Evolutionary conservation across 2,797 vertebrate genomes (phyloP).

Genomic region (Helicolenus hilgendorfi): DNA sequence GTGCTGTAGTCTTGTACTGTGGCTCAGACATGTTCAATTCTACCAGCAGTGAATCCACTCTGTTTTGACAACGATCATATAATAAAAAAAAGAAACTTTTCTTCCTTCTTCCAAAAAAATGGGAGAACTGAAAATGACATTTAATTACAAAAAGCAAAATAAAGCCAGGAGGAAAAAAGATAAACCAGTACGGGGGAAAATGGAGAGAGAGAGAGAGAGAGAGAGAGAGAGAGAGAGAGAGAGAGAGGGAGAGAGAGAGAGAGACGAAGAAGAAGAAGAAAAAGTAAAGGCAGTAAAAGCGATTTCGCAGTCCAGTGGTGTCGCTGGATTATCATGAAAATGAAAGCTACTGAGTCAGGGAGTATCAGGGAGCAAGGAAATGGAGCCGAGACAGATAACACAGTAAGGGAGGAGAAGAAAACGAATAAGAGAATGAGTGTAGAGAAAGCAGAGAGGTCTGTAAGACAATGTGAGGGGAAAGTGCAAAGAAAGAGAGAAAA

Average conservation of each 20-base stretch:
- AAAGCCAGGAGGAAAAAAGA: slow-evolving; percentile 89
- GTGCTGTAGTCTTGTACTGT: background rate
- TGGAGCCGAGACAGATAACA: slow-evolving; percentile 89
- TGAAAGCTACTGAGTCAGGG: slow-evolving; percentile 90
- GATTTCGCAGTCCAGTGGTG: slow-evolving; percentile 91
- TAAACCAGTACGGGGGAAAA: slow-evolving; percentile 78
- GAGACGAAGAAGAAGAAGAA: slow-evolving; percentile 28
- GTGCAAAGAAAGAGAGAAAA: slow-evolving; percentile 79
- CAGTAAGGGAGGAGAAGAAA: slow-evolving; percentile 80
- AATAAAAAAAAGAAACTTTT: slow-evolving; percentile 53
- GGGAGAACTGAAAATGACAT: slow-evolving; percentile 86
- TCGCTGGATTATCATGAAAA: slow-evolving; percentile 92
- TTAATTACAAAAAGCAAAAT: slow-evolving; percentile 92
- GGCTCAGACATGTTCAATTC: slow-evolving; percentile 33
- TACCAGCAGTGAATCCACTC: slow-evolving; percentile 44
- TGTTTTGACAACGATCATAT: slow-evolving; percentile 78
- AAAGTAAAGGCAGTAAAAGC: slow-evolving; percentile 77
- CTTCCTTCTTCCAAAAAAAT: slow-evolving; percentile 51
- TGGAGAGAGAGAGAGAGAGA: background rate
- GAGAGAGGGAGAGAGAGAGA: slow-evolving; percentile 31
- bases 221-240: background rate
- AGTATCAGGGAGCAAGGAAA: slow-evolving; percentile 89
- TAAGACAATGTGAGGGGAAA: slow-evolving; percentile 86
- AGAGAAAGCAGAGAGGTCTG: slow-evolving; percentile 76
- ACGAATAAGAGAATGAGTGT: slow-evolving; percentile 74